Conservation (phyloP, 2,797 vertebrate genomes). For the Euthynnus affinis region DNA sequence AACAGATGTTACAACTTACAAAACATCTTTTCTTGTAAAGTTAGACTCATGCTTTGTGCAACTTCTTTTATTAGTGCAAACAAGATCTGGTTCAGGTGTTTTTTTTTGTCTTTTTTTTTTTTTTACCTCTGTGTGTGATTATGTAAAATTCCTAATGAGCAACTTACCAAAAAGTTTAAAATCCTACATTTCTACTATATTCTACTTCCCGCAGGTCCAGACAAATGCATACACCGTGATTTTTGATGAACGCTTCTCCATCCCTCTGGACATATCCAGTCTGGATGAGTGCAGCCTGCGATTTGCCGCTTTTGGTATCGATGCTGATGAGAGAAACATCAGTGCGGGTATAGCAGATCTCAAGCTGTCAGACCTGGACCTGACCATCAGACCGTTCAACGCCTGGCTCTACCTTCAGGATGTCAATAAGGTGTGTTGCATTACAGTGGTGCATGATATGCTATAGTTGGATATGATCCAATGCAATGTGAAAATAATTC, state of each 20-base stretch:
- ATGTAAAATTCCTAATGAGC: neutral
- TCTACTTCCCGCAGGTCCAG: slow-evolving; percentile 87
- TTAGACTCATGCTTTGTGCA: neutral
- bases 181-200: neutral
- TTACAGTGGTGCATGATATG: neutral
- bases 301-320: slow-evolving; percentile 93
- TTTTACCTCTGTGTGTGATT: neutral
- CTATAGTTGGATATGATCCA: neutral
- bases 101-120: no score
- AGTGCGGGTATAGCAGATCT: slow-evolving; percentile 93
- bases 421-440: slow-evolving; percentile 89
- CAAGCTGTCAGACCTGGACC: slow-evolving; percentile 94
- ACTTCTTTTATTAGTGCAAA: neutral
- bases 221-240: slow-evolving; percentile 91
- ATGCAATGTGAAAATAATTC: neutral
- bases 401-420: slow-evolving; percentile 99
- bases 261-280: slow-evolving; percentile 87
- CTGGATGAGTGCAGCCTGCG: slow-evolving; percentile 94
- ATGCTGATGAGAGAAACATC: slow-evolving; percentile 91
- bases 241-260: slow-evolving; percentile 94
- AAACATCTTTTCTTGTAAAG: neutral
- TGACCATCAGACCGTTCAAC: slow-evolving; percentile 90
- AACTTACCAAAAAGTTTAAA: neutral
- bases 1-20: neutral
- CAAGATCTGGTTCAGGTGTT: slow-evolving; percentile 3